These are phyloP conservation scores for Hirudinaria manillensis DNA, from an alignment of 2,888 invertebrate species.

Conservation along the genomic window DNA sequence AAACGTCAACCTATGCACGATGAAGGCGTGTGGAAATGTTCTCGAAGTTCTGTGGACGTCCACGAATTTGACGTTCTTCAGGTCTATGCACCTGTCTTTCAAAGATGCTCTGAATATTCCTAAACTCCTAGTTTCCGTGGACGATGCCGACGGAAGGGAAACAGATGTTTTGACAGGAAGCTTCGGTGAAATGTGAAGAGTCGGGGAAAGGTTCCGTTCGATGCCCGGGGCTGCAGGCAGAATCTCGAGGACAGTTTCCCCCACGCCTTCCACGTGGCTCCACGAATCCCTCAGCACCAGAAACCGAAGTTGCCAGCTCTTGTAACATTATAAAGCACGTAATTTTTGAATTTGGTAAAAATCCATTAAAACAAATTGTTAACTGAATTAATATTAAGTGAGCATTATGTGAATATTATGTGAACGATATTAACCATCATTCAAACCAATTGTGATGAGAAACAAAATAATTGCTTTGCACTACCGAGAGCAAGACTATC, in stretches of 20 bases:
- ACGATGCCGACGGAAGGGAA: neutral
- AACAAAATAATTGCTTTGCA: too few species aligned
- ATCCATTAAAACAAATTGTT: neutral
- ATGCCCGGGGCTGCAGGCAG: neutral
- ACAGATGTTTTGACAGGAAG: neutral
- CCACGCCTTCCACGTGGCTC: conserved; percentile 27
- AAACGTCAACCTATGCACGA: conserved; percentile 17
- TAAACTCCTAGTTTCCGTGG: neutral
- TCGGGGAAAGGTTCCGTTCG: neutral
- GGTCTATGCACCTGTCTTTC: conserved; percentile 18
- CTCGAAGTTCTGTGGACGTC: conserved; percentile 18
- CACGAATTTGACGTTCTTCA: conserved; percentile 23
- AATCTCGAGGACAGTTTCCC: conserved; percentile 33
- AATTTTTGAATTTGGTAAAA: neutral
- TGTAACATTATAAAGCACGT: neutral
- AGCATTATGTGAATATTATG: too few species aligned
- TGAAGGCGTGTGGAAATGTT: conserved; percentile 28
- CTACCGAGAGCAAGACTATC: too few species aligned
- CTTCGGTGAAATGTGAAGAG: neutral
- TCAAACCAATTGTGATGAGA: too few species aligned
- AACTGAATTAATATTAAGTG: neutral
- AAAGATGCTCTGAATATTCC: neutral
- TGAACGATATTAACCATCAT: too few species aligned
- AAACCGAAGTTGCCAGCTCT: conserved; percentile 34
- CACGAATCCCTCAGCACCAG: conserved; percentile 34